Evolutionary conservation across 53 echinoderm and acorn worm genomes (phyloP), one percentile per base, ranked within the genome.

Genomic region (Zoroaster sp.): DNA sequence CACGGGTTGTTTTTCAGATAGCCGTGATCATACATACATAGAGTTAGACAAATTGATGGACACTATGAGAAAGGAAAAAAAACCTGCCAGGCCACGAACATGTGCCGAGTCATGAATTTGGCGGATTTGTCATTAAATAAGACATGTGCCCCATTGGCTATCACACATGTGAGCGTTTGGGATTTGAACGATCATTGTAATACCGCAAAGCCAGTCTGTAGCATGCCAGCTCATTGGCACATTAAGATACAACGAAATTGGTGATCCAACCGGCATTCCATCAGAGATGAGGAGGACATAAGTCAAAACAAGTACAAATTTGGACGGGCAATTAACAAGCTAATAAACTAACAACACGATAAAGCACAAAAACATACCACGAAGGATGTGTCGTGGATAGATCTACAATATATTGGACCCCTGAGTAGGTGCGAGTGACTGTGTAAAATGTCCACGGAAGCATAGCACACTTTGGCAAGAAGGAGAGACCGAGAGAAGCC

Each of bases 261-360:
- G 35, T 18, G 17, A 71, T n/a, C 37, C 35, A 23, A 15, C 37
- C 37, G 37, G 71, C 37, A 35, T 9, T 17, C 17, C 9, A 13
- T 35, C 81, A 14, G 30, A 65, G 28, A 40, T 23, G 63, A 20
- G 4, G 81, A 28, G 81, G 81, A 81, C 81, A 81, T 66, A 81
- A 81, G 81, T 81, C 81, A 81, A 81, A 81, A 81, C 81, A 81
- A 81, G 54, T 42, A 81, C 81, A 81, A 81, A 81, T 81, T 81
- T 81, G 81, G 66, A 81, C 81, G 25, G 67, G 43, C 66, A 66
- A 66, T 81, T 81, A 81, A 81, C 81, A 67, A 67, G 81, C 81
- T 30, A 35, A 81, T 81, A 40, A 81, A 81, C 76, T 47, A 31
- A 76, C 76, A 47, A 32, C 45, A 76, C 47, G 76, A 76, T 76